Base-by-base conservation (phyloP, 2,797 vertebrate species). In the Pitangus sulphuratus region DNA sequence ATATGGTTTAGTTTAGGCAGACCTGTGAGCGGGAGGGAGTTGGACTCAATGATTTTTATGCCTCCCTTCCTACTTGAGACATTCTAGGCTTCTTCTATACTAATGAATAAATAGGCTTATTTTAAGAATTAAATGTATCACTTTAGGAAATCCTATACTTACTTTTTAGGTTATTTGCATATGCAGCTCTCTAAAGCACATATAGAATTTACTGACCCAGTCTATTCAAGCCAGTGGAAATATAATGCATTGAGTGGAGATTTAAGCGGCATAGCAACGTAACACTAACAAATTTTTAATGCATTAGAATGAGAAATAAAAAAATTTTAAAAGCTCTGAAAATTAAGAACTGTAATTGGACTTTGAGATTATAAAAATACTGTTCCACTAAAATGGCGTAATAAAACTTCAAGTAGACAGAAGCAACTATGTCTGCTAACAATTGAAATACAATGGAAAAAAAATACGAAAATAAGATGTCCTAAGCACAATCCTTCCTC, bases 11-110 rank as follows among this genome's bases (percentile, higher is more conserved):
- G n/a, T 69, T 53, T 44, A 81, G 56, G 44, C 22, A 44, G 13
- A 6, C 16, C 21, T 37, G 25, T 0, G 1, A 54, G 16, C 9
- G 44, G 20, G 30, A 39, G 11, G 18, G 26, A 51, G 19, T 15
- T 65, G 31, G 35, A 47, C 35, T 79, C 13, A 0, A 8, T 16
- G 15, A 69, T 77, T 12, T 42, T 64, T 60, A 72, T 28, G 14
- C 7, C 8, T 53, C 33, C 14, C 19, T 72, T 89, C 28, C 21
- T 77, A 31, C 19, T 13, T 56, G 19, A 84, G 21, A 64, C n/a
- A 79, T 8, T 66, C 66, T 62, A 28, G 25, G 26, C 75, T 86
- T 71, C 35, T 45, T 75, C 45, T 33, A 7, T 50, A 72, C 35
- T 50, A 50, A 58, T 54, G 14, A 62, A 76, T 57, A 61, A 48